Percentiles rank a stretch among this genome's conserved stretches.
Evolutionary conservation across 2,113 vertebrate genomes (phyloP).

Genomic region (Meriones unguiculatus): DNA sequence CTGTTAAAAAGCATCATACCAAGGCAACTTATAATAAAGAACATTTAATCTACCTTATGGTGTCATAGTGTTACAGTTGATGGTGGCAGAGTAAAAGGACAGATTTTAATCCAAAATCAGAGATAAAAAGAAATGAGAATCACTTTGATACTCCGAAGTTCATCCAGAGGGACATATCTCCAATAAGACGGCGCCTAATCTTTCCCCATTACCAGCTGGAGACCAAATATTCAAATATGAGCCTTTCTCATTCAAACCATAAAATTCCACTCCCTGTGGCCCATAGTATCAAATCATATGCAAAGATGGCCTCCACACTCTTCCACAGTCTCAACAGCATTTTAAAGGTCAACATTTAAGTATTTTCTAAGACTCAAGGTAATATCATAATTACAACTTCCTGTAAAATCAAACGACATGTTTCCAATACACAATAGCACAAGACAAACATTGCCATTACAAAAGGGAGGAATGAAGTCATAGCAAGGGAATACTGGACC

Average conservation of each 20-base stretch:
- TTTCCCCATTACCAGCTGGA: neutral
- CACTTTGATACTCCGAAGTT: neutral
- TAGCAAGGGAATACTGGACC: neutral
- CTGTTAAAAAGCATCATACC: neutral
- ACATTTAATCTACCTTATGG: neutral
- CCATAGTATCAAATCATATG: neutral
- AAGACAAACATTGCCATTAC: neutral
- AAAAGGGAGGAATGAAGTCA: neutral
- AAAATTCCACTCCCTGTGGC: neutral
- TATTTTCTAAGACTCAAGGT: neutral
- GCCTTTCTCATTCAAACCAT: neutral
- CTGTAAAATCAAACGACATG: neutral
- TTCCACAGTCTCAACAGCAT: neutral
- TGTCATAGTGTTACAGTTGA: neutral
- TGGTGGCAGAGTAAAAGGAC: neutral
- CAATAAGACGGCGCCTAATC: neutral
- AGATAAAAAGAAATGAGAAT: neutral
- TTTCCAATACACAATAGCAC: neutral
- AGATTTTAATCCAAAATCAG: neutral
- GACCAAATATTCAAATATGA: neutral
- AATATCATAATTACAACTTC: neutral
- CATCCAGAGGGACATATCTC: neutral
- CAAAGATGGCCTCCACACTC: neutral
- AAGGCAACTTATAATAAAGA: neutral
- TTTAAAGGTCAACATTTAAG: neutral